Percentiles rank a stretch among this genome's conserved stretches.
Evolutionary conservation across 1,140 invertebrate genomes (phyloP).

Genomic region (Vanessa tameamea): DNA sequence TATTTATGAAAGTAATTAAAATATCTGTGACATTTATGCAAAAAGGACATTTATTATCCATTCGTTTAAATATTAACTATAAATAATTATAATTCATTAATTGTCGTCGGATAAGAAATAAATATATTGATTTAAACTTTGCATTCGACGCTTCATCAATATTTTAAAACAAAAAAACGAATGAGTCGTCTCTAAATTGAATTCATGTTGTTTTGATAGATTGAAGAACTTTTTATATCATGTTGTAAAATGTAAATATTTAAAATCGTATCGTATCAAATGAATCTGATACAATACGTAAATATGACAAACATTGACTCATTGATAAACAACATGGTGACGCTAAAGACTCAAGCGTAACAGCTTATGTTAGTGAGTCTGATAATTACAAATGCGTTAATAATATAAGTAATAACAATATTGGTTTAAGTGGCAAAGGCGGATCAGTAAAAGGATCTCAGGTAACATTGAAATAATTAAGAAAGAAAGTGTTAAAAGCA

Average conservation of each 20-base stretch:
- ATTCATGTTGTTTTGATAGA: too few relatives aligned
- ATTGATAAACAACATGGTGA: not conserved
- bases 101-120: too few relatives aligned
- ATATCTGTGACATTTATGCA: not conserved
- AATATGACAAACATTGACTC: slow-evolving; percentile 4
- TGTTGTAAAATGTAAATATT: not conserved
- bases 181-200: too few relatives aligned
- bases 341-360: not conserved
- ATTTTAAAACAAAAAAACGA: too few relatives aligned
- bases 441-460: slow-evolving; percentile 15
- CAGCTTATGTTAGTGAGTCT: not conserved
- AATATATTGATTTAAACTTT: too few relatives aligned
- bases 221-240: too few relatives aligned
- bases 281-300: not conserved
- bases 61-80: not conserved
- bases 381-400: not conserved
- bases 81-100: not conserved
- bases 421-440: not conserved
- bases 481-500: slow-evolving; percentile 29
- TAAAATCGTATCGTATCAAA: not conserved
- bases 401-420: not conserved
- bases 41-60: not conserved
- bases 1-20: slow-evolving; percentile 26
- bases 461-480: slow-evolving; percentile 8
- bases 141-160: too few relatives aligned